Evolutionary conservation across 2,797 vertebrate species (phyloP).

Genomic region (Peromyscus attwateri): DNA sequence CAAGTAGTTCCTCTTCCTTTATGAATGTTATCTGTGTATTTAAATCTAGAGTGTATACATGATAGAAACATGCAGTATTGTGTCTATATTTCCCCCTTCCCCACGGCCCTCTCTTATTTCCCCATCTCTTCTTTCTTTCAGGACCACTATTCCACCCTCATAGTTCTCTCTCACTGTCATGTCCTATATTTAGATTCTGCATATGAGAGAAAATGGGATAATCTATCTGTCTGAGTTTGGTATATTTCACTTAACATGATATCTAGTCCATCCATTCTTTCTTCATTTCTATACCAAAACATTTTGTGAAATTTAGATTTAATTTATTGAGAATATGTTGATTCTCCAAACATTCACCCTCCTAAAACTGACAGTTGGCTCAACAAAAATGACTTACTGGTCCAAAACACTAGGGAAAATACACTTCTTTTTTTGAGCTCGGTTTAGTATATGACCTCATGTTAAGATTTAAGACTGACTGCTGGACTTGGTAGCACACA

Average conservation of each 20-base stretch:
- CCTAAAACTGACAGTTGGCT: slow-evolving; percentile 47
- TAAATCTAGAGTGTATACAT: neutral
- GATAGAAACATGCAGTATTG: neutral
- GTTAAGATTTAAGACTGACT: slow-evolving; percentile 34
- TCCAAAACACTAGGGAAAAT: neutral
- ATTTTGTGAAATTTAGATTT: slow-evolving; percentile 49
- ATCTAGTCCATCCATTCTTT: neutral
- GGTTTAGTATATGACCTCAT: neutral
- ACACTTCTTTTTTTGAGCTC: neutral
- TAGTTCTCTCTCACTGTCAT: neutral
- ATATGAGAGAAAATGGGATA: neutral
- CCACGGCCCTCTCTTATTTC: neutral
- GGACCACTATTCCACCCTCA: neutral
- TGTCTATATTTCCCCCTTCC: neutral
- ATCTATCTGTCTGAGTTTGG: neutral
- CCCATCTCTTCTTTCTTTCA: neutral
- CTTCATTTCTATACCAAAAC: slow-evolving; percentile 40
- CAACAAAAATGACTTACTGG: slow-evolving; percentile 3
- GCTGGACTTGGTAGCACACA: neutral
- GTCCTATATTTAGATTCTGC: neutral
- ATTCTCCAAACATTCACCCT: slow-evolving; percentile 3
- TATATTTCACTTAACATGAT: neutral
- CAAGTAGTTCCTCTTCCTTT: neutral
- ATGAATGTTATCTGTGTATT: neutral
- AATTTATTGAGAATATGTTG: slow-evolving; percentile 57